A percentile compares a stretch with the other conserved stretches of the same genome.
Evolutionary conservation across 2,113 vertebrate species (phyloP).

Genomic region (Brachirus orientalis): DNA sequence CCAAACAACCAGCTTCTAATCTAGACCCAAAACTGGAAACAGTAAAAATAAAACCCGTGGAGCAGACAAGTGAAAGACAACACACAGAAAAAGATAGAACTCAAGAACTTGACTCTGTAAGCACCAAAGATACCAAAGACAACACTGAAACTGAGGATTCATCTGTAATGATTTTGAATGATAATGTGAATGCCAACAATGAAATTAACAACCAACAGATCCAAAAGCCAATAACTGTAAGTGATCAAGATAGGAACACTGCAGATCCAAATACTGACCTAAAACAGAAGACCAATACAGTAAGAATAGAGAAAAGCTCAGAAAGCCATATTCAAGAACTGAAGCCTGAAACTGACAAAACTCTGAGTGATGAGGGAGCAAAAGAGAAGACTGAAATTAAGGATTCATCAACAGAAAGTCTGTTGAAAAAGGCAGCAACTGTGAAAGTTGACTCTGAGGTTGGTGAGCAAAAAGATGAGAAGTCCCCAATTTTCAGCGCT

Average conservation of each 20-base stretch:
- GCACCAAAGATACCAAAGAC: neutral
- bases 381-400: neutral
- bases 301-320: neutral
- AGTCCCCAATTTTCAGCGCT: neutral
- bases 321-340: neutral
- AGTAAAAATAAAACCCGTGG: neutral
- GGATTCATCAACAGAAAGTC: neutral
- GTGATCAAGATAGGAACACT: no score
- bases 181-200: no score
- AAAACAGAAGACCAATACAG: no score
- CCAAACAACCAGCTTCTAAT: neutral
- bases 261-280: no score
- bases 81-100: neutral
- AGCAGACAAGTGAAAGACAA: neutral
- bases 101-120: neutral
- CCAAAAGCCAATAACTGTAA: no score
- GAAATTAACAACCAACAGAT: no score
- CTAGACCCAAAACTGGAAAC: neutral
- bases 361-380: neutral
- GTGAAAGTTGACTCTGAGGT: neutral
- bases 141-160: neutral
- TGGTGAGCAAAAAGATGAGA: slow-evolving; percentile 1
- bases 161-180: no score
- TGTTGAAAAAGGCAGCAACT: neutral
- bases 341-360: neutral